A percentile compares a stretch with the other conserved stretches of the same genome.
Conservation (phyloP, 2,797 vertebrate species). For the Enteromius mattozi region DNA sequence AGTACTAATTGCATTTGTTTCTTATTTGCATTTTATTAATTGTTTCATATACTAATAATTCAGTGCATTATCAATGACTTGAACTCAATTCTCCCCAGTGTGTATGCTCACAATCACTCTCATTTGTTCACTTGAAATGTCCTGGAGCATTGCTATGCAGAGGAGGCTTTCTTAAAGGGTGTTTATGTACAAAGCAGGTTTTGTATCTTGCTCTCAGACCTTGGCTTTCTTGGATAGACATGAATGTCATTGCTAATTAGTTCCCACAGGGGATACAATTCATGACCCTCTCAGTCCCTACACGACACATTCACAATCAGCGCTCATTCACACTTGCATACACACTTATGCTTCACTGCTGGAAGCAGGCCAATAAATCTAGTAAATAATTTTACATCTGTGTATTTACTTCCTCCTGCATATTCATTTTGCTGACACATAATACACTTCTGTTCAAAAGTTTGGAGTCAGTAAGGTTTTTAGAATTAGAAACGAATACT, state of each 20-base stretch:
- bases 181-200: constrained; percentile 44
- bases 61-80: neutral
- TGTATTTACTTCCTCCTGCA: neutral
- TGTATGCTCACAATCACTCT: neutral
- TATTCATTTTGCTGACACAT: neutral
- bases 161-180: constrained; percentile 28
- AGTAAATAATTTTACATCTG: neutral
- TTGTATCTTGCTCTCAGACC: constrained; percentile 32
- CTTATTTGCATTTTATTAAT: neutral
- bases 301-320: constrained; percentile 1
- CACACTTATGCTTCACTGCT: neutral
- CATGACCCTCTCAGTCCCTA: neutral
- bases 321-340: constrained; percentile 6
- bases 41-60: neutral
- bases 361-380: neutral
- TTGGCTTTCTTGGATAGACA: constrained; percentile 28
- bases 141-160: constrained; percentile 48
- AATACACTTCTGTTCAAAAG: neutral
- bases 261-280: constrained; percentile 34
- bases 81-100: neutral
- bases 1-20: neutral
- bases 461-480: neutral
- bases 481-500: neutral
- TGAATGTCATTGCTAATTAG: constrained; percentile 51
- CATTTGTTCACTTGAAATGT: neutral